Percentiles rank a stretch among this genome's conserved stretches.
phyloP scores from a whole-genome alignment of 2,888 invertebrate species.

The Pachliopta kotzebuea region DNA sequence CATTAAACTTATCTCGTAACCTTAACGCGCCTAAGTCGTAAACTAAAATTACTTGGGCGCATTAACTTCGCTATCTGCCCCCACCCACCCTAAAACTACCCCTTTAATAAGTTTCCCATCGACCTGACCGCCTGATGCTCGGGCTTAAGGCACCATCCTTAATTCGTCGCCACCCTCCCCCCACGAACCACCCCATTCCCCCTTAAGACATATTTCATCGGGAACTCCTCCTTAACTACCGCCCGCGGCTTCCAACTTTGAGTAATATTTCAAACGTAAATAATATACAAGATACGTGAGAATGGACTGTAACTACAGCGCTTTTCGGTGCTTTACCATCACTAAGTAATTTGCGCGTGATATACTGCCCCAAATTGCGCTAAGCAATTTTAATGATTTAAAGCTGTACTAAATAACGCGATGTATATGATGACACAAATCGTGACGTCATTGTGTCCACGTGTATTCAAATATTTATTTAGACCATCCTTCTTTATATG shows the following conservation, averaged over 20 bases:
- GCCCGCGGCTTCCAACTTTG: conserved; percentile 60
- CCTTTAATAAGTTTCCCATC: conserved; percentile 65
- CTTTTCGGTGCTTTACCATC: conserved; percentile 24
- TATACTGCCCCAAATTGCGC: conserved; percentile 25
- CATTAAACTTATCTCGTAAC: conserved; percentile 22
- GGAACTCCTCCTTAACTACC: conserved; percentile 69
- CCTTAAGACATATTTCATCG: conserved; percentile 77
- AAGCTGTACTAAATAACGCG: conserved; percentile 19
- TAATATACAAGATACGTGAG: conserved; percentile 67
- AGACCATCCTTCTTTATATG: too few relatives aligned
- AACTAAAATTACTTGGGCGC: conserved; percentile 38
- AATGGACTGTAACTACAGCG: conserved; percentile 27
- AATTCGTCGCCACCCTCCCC: conserved; percentile 43
- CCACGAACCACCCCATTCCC: conserved; percentile 43
- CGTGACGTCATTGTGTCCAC: too few relatives aligned
- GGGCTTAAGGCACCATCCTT: conserved; percentile 71
- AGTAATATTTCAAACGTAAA: conserved; percentile 71
- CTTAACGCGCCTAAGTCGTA: conserved; percentile 24
- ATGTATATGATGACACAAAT: conserved; percentile 1
- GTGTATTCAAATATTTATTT: too few relatives aligned
- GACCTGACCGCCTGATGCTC: conserved; percentile 53
- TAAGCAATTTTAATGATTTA: conserved; percentile 21
- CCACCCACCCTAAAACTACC: conserved; percentile 34
- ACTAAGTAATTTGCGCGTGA: conserved; percentile 28
- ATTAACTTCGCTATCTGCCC: conserved; percentile 39